Evolutionary conservation across 2,113 vertebrate species (phyloP), one percentile per base, ranked within the genome.

Genomic region (Rhynchomys soricoides): DNA sequence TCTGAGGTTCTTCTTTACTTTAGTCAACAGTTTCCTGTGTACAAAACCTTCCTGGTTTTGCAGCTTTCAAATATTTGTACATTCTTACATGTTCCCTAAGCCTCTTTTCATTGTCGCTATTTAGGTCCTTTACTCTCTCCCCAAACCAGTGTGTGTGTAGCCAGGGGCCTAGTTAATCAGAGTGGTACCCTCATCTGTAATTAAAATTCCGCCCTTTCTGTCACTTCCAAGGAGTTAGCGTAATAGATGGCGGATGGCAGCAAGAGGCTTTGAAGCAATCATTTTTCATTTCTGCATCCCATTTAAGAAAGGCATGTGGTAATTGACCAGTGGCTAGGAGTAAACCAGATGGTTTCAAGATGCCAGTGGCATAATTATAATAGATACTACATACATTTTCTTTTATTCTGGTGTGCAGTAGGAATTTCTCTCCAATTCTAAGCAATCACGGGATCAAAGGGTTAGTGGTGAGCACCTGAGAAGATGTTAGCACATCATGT

Each of bases 131-230:
- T 90, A 15, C 59, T 95, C 62, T 62, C 92, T 64, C 66, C 79
- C 95, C 71, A 86, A 91, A 62, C 75, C 57, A 81, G 37, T 22
- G 55, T 29, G 77, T n/a, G 13, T 24, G 40, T 12, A 83, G 48
- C 91, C 75, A 91, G 37, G 16, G 52, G n/a, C n/a, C 88, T 37
- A 85, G 73, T 62, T 89, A 52, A 62, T 50, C 11, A 43, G 68
- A 96, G 90, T n/a, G 77, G 97, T 87, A 66, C 66, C 73, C 83
- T 21, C 52, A 78, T 93, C 78, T 87, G n/a, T 89, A 93, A 68
- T 95, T 91, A 95, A 91, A 96, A 89, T 94, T 91, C 77, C n/a
- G 12, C 45, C 73, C 43, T 97, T 93, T 86, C 55, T 57, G 78
- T 85, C 55, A 92, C 52, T 97, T 98, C 57, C 43, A 94, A 93